A percentile compares a stretch with the other conserved stretches of the same genome.
Conservation (phyloP, 2,113 vertebrate species). For the Ctenodactylus gundi region DNA sequence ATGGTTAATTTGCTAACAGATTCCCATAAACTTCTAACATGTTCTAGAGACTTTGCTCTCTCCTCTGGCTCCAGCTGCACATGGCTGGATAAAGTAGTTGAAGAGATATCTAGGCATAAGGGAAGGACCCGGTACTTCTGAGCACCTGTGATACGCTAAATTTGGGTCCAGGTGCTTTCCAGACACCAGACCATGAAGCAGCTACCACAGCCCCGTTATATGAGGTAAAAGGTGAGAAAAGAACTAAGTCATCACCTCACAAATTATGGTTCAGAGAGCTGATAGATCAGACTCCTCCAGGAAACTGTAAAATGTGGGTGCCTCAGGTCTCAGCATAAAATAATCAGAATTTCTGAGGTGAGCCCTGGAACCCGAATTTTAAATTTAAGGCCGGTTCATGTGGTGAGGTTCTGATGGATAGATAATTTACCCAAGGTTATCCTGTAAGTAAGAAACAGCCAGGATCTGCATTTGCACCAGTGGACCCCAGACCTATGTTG, state of each 20-base stretch:
- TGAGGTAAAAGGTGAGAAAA: not conserved
- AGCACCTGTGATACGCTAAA: not conserved
- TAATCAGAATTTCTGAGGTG: not conserved
- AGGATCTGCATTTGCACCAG: not conserved
- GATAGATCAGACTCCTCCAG: not conserved
- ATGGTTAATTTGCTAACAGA: not conserved
- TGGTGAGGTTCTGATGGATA: not conserved
- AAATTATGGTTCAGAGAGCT: not conserved
- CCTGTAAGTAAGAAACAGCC: not conserved
- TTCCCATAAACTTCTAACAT: not conserved
- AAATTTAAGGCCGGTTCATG: not conserved
- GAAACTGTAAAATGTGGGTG: not conserved
- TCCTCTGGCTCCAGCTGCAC: not conserved
- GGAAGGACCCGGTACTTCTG: not conserved
- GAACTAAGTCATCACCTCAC: not conserved
- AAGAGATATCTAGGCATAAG: not conserved
- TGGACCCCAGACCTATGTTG: not conserved
- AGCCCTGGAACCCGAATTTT: constrained; percentile 5
- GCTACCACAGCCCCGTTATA: too few relatives aligned
- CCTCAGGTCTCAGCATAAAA: not conserved
- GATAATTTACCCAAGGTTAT: not conserved
- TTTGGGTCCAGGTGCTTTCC: not conserved
- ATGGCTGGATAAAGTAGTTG: not conserved
- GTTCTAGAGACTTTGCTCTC: not conserved
- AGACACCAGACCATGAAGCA: not conserved